These are phyloP conservation scores for Phocoena phocoena DNA, from an alignment of 2,113 vertebrate genomes.

Conservation along the genomic window DNA sequence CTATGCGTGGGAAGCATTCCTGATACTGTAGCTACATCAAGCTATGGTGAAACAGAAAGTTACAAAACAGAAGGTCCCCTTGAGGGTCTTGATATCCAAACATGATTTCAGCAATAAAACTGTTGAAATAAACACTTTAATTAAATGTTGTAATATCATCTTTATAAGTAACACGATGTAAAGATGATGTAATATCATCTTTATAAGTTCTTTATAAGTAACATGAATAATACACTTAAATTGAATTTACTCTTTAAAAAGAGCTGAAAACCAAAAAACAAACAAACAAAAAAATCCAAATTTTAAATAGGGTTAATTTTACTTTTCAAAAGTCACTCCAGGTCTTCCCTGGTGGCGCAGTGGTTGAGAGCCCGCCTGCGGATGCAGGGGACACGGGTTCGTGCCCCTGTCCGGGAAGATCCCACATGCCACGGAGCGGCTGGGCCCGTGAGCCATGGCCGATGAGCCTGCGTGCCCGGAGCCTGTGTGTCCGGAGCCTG, in stretches of 20 bases:
- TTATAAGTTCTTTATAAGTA: background rate
- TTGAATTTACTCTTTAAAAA: background rate
- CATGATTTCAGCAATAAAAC: slow-evolving; percentile 20
- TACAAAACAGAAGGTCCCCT: background rate
- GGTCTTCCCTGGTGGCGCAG: too few species aligned
- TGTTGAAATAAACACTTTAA: slow-evolving; percentile 40
- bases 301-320: slow-evolving; percentile 27
- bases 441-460: too few species aligned
- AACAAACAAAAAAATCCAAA: background rate
- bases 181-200: background rate
- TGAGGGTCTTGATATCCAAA: background rate
- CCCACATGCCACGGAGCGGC: too few species aligned
- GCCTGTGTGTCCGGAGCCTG: too few species aligned
- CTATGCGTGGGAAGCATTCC: background rate
- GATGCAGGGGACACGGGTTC: too few species aligned
- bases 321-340: background rate
- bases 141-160: background rate
- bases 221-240: background rate
- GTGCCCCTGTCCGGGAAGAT: too few species aligned
- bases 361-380: too few species aligned
- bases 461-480: too few species aligned
- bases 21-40: background rate
- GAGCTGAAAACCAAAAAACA: background rate
- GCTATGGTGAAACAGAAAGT: background rate
- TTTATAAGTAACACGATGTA: background rate